Conservation (phyloP, 2,888 invertebrate species). For the Strigamia transsilvanica region DNA sequence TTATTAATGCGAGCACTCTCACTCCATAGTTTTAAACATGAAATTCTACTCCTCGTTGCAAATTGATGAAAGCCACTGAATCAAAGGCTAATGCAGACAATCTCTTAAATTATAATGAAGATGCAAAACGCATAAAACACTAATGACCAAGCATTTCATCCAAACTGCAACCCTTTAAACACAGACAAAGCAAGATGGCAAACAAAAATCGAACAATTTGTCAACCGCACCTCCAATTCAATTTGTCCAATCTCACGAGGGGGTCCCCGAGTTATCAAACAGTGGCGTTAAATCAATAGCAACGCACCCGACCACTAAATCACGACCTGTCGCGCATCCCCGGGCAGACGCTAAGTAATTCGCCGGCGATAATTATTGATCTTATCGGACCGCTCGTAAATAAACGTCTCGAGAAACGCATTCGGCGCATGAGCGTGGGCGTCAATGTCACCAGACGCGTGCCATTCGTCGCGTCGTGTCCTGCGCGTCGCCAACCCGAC, state of each 20-base stretch:
- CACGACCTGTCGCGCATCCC: constrained; percentile 14
- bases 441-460: constrained; percentile 27
- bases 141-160: background rate
- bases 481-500: background rate
- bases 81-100: constrained; percentile 49
- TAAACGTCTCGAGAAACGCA: background rate
- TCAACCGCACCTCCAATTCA: constrained; percentile 3
- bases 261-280: background rate
- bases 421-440: background rate
- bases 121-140: constrained; percentile 41
- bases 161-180: background rate
- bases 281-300: background rate
- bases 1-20: constrained; percentile 49
- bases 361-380: constrained; percentile 17
- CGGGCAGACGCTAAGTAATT: background rate
- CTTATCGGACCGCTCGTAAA: constrained; percentile 12
- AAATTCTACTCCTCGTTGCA: constrained; percentile 49
- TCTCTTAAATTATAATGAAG: constrained; percentile 46
- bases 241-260: background rate
- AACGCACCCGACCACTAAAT: background rate
- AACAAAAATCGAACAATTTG: background rate
- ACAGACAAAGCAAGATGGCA: too few species aligned
- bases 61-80: constrained; percentile 49
- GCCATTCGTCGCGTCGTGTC: constrained; percentile 19
- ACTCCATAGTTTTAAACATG: constrained; percentile 32